These are phyloP conservation scores for Chrysodeixis includens DNA, from an alignment of 2,888 invertebrate genomes.

Conservation along the genomic window DNA sequence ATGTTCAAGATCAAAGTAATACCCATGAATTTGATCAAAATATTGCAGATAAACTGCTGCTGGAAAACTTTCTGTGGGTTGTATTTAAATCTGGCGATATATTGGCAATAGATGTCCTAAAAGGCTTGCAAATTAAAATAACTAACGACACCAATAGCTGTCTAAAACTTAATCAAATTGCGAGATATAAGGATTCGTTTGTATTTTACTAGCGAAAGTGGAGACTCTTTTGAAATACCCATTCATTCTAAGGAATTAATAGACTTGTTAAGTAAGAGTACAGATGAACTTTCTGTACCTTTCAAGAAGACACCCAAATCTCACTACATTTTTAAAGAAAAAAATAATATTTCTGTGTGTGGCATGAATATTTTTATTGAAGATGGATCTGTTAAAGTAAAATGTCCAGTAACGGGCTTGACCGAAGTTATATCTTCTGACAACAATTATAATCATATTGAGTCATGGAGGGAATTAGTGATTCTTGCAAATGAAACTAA, in stretches of 20 bases:
- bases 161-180: slow-evolving; percentile 70
- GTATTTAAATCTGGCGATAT: slow-evolving; percentile 73
- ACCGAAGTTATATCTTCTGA: slow-evolving; percentile 61
- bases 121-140: slow-evolving; percentile 64
- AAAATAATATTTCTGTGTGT: slow-evolving; percentile 44
- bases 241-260: slow-evolving; percentile 63
- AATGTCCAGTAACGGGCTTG: slow-evolving; percentile 76
- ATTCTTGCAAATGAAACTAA: slow-evolving; percentile 67
- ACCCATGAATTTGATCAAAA: slow-evolving; percentile 64
- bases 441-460: slow-evolving; percentile 60
- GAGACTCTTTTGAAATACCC: slow-evolving; percentile 70
- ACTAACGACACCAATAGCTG: slow-evolving; percentile 62
- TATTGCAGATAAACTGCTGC: slow-evolving; percentile 67
- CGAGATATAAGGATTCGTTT: slow-evolving; percentile 59
- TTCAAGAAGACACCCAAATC: slow-evolving; percentile 63
- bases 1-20: slow-evolving; percentile 40
- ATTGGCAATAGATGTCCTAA: slow-evolving; percentile 66
- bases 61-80: slow-evolving; percentile 75
- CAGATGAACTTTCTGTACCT: slow-evolving; percentile 60
- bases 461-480: slow-evolving; percentile 71
- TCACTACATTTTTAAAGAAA: slow-evolving; percentile 35
- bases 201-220: slow-evolving; percentile 76
- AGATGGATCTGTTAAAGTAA: slow-evolving; percentile 58
- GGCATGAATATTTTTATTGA: slow-evolving; percentile 69
- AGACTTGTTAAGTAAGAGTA: slow-evolving; percentile 61